Evolutionary conservation across 2,888 invertebrate genomes (phyloP), one percentile per base, ranked within the genome.

Genomic region (Synergus itoensis): DNA sequence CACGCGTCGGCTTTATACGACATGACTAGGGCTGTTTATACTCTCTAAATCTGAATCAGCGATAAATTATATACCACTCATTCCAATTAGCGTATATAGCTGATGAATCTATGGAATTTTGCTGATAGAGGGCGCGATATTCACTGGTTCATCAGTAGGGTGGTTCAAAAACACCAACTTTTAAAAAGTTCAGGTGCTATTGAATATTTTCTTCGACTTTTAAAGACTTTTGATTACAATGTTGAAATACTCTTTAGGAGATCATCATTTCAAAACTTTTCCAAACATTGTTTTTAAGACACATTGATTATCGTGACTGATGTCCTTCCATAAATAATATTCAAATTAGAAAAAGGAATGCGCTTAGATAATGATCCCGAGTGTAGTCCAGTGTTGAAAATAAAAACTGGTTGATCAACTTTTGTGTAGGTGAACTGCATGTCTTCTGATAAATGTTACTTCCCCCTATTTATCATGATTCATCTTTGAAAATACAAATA

Each of bases 351-450:
- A 7, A 62, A 5, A 62, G 28, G 12, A 28, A 62, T 28, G 28
- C 0, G 62, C 21, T 62, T 28, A 62, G 28, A 21, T 28, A 28
- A 62, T 62, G 28, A 62, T 57, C 9, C 18, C 7, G 18, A 18
- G 57, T 21, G 60, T 62, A 21, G 28, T 62, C 14, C 62, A 21
- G 14, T 28, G 18, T 14, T 18, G 28, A 62, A 28, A 12, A 62
- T 62, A 28, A 5, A 11, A 62, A 62, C 62, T 62, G 62, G 62
- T 62, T 62, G 21, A 62, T 62, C 28, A 62, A 62, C 12, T 62
- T 18, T 62, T 62, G 62, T 28, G 28, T 62, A 28, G 62, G 62
- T 28, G 5, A 62, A 62, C 21, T 62, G 1, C 45, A 12, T 62
- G 12, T 62, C 5, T 5, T 62, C 5, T 62, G 12, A 28, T 62